Evolutionary conservation across 2,113 vertebrate species (phyloP), one percentile per base, ranked within the genome.

Genomic region (Chloebia gouldiae): DNA sequence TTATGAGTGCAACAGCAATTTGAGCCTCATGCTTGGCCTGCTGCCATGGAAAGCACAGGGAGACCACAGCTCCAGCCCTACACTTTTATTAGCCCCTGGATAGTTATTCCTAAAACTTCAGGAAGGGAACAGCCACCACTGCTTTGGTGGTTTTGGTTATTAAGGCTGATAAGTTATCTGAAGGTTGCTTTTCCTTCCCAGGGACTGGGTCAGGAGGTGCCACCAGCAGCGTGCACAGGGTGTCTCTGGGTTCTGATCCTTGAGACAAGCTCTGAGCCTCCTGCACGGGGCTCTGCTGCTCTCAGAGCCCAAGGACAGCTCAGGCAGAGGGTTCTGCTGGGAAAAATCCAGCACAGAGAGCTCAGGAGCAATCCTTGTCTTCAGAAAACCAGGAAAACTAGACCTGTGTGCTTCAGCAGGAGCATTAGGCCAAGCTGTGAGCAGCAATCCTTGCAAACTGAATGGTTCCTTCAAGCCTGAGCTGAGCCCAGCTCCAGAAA

Each of bases 1-100:
- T 96, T 42, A 91, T 87, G 83, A 92, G 86, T 56, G 78, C 76
- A 92, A 50, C 13, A n/a, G 94, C 73, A 95, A 86, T 56, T 56
- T 10, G 56, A 94, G 91, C 54, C 77, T 86, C 60, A 20, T 0
- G 0, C 66, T 66, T 93, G 92, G 94, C 65, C 11, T 3, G 8
- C 35, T 92, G 94, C 90, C 92, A 90, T 1, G 2, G 44, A 71
- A 57, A 81, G 71, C 68, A 45, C 53, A 56, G 57, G 15, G 66
- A 90, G 81, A 82, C 75, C 90, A 85, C 7, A 1, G 75, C 70
- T 88, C 59, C 50, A 69, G 85, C 54, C 56, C 54, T 5, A 19
- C 10, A 51, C 53, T 88, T 60, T 31, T 45, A 75, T 39, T 54
- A 83, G 79, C 31, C 71, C 82, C 54, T 68, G 63, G 57, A 60